Evolutionary conservation across 2,888 invertebrate genomes (phyloP).

Genomic region (Cheilosia impressa): DNA sequence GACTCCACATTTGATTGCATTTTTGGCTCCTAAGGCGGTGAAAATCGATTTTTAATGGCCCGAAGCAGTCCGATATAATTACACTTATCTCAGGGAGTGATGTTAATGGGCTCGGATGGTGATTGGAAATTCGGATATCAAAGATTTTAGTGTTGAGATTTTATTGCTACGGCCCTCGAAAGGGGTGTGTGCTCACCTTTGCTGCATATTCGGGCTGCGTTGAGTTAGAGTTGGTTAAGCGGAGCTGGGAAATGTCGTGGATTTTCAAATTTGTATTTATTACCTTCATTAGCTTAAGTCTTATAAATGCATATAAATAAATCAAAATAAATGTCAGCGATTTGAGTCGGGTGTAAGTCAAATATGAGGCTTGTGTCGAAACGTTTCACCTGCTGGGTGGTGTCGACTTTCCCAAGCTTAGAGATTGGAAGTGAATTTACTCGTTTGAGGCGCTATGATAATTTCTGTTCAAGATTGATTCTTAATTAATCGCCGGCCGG

Average conservation of each 20-base stretch:
- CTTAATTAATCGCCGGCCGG: no score
- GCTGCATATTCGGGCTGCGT: neutral
- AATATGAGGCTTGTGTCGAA: neutral
- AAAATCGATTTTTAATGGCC: conserved; percentile 72
- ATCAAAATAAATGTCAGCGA: conserved; percentile 6
- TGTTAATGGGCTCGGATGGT: conserved; percentile 63
- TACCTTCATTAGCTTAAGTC: conserved; percentile 23
- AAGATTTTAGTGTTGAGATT: conserved; percentile 58
- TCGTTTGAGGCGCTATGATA: no score
- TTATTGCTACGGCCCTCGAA: conserved; percentile 14
- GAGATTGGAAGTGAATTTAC: no score
- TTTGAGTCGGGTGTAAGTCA: neutral
- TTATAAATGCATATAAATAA: conserved; percentile 20
- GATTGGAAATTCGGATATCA: conserved; percentile 57
- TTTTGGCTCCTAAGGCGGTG: conserved; percentile 62
- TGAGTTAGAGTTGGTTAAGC: neutral
- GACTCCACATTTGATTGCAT: conserved; percentile 64
- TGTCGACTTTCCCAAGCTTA: no score
- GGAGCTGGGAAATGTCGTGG: neutral
- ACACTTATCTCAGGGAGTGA: conserved; percentile 57
- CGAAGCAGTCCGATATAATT: conserved; percentile 70
- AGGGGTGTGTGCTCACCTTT: neutral
- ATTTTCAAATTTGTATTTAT: conserved; percentile 22
- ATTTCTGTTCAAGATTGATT: no score
- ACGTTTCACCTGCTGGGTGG: no score